phyloP scores from a whole-genome alignment of 2,888 invertebrate genomes.

The Thyatira batis region DNA sequence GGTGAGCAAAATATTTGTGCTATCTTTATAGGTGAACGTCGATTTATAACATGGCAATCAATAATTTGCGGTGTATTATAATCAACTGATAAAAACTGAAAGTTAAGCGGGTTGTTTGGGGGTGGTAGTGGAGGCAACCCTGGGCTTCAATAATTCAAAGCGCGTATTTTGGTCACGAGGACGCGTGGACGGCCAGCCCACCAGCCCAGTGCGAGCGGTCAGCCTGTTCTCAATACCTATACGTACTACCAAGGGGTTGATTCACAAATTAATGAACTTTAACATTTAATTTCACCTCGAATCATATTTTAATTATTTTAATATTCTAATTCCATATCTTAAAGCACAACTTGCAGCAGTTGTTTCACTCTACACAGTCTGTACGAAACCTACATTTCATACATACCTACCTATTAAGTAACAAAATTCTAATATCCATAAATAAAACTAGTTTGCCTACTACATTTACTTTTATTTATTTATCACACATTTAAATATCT shows the following conservation, averaged over 20 bases:
- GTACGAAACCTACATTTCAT: not conserved
- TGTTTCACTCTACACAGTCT: no score
- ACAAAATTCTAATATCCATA: slow-evolving; percentile 13
- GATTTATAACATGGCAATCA: slow-evolving; percentile 12
- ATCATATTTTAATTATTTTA: no score
- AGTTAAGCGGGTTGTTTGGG: slow-evolving; percentile 37
- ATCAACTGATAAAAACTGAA: slow-evolving; percentile 58
- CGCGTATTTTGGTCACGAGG: slow-evolving; percentile 78
- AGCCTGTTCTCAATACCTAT: slow-evolving; percentile 37
- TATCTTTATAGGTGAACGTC: not conserved
- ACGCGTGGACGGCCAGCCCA: slow-evolving; percentile 35
- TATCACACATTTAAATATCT: slow-evolving; percentile 65
- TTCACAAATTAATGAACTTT: slow-evolving; percentile 57
- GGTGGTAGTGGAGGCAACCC: slow-evolving; percentile 44
- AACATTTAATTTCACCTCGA: no score
- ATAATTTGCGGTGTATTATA: slow-evolving; percentile 42
- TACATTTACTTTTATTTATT: slow-evolving; percentile 47
- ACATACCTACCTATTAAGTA: not conserved
- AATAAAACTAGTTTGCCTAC: slow-evolving; percentile 50
- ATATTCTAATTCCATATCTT: no score
- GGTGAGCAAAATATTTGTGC: not conserved
- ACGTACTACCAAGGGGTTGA: slow-evolving; percentile 52
- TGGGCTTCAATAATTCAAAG: slow-evolving; percentile 71
- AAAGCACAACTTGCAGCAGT: no score
- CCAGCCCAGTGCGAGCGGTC: slow-evolving; percentile 38